Evolutionary conservation across 2,113 vertebrate species (phyloP), one percentile per base, ranked within the genome.

Genomic region (Thunnus maccoyii): DNA sequence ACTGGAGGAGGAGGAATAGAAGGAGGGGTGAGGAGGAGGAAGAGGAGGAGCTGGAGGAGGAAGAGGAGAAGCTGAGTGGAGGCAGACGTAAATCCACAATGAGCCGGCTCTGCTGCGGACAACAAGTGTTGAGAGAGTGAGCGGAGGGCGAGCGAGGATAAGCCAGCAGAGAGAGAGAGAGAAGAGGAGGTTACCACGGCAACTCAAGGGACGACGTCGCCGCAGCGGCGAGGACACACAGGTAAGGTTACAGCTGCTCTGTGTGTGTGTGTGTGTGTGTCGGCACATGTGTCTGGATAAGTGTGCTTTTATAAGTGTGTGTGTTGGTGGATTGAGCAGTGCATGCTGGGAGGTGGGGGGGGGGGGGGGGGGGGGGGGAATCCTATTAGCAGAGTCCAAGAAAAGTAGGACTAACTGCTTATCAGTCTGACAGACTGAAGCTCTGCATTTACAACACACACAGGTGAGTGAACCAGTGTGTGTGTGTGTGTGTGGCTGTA

Each of bases 361-460:
- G 84, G 69, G 62, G 68, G 84, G 69, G 62, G 68, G 48, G 62
- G 12, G 56, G 17, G 56, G 36, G 64, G 22, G 82, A 91, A 91
- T 91, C 91, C 91, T 92, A 91, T 92, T 92, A 92, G 77, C 85
- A 52, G 80, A 82, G 87, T 88, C 83, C 85, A 86, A 72, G 80
- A 92, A 91, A 88, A 89, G 87, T 88, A 88, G 78, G 22, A 22
- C 22, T 22, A 22, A 22, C 57, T 78, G 55, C 72, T 90, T 71
- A 89, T 51, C 80, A 76, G 60, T 54, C 10, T 46, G 36, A 36
- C 50, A 8, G 22, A 22, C 22, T 22, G 22, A 22, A 22, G 22
- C 22, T 22, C 22, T 22, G 22, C 22, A 22, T 22, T 20, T 22
- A 22, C 22, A 22, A 22, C 22, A 22, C 22, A 22, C 22, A 22